phyloP scores from a whole-genome alignment of 2,888 invertebrate genomes.

The Eulithis testata region DNA sequence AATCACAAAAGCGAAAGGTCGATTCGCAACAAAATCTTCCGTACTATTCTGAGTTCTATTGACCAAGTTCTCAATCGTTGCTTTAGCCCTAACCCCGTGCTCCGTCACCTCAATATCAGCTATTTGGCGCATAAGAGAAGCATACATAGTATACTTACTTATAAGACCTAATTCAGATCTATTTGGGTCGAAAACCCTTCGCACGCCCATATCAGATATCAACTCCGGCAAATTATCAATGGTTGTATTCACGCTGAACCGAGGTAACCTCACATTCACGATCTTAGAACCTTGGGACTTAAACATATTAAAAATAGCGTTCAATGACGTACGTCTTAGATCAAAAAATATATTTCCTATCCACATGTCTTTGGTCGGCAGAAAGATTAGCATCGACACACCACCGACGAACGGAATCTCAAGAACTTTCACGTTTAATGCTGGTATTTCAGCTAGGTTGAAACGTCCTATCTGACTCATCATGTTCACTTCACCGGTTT shows the following conservation, averaged over 20 bases:
- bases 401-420: conserved; percentile 56
- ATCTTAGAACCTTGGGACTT: conserved; percentile 44
- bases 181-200: conserved; percentile 61
- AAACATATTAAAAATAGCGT: conserved; percentile 58
- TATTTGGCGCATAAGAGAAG: conserved; percentile 63
- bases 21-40: conserved; percentile 56
- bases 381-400: conserved; percentile 62
- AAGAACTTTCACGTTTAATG: conserved; percentile 57
- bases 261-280: conserved; percentile 62
- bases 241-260: conserved; percentile 58
- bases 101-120: conserved; percentile 63
- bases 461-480: conserved; percentile 64
- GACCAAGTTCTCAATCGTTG: conserved; percentile 46
- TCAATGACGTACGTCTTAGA: conserved; percentile 55
- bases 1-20: conserved; percentile 64
- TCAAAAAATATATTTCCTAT: conserved; percentile 57
- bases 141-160: conserved; percentile 57
- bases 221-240: conserved; percentile 63
- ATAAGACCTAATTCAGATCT: conserved; percentile 59
- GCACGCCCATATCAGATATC: conserved; percentile 67
- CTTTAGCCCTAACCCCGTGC: conserved; percentile 51
- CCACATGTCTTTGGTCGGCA: conserved; percentile 50
- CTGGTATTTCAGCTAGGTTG: conserved; percentile 52
- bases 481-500: conserved; percentile 59
- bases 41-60: conserved; percentile 33